A percentile compares a stretch with the other conserved stretches of the same genome.
Evolutionary conservation across 2,888 invertebrate genomes (phyloP).

Genomic region (Athalia rosae): DNA sequence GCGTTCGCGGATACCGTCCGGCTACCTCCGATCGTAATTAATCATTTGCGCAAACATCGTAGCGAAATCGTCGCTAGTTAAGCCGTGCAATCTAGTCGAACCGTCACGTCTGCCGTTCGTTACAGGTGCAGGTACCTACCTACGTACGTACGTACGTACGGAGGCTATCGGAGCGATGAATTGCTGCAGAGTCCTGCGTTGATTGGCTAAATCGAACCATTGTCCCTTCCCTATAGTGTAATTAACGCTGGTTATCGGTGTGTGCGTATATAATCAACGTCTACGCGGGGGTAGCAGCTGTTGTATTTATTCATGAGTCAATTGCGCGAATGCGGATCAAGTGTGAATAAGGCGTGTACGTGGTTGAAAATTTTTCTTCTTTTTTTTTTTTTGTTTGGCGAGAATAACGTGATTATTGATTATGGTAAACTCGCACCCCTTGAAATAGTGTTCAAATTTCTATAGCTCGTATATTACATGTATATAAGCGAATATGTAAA

Average conservation of each 20-base stretch:
- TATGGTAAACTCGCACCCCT: too few species aligned
- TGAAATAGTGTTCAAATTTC: too few species aligned
- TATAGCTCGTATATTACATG: too few species aligned
- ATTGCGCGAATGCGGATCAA: too few species aligned
- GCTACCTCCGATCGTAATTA: constrained; percentile 28
- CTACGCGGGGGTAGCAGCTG: neutral
- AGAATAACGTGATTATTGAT: too few species aligned
- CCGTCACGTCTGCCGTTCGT: constrained; percentile 13
- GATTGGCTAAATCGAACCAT: constrained; percentile 17
- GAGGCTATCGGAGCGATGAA: neutral
- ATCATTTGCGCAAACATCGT: constrained; percentile 39
- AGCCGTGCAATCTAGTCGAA: constrained; percentile 39
- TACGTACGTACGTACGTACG: neutral
- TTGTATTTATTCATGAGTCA: too few species aligned
- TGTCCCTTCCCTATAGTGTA: neutral
- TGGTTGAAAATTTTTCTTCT: too few species aligned
- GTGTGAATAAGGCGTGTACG: too few species aligned
- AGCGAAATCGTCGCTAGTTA: constrained; percentile 2
- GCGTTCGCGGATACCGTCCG: neutral
- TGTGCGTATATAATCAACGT: neutral
- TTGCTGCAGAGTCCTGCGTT: neutral
- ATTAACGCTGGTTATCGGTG: neutral
- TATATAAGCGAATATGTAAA: too few species aligned
- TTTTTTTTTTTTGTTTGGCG: too few species aligned
- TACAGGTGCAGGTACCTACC: too few species aligned